Evolutionary conservation across 2,797 vertebrate species (phyloP).

Genomic region (Neosalanx taihuensis): DNA sequence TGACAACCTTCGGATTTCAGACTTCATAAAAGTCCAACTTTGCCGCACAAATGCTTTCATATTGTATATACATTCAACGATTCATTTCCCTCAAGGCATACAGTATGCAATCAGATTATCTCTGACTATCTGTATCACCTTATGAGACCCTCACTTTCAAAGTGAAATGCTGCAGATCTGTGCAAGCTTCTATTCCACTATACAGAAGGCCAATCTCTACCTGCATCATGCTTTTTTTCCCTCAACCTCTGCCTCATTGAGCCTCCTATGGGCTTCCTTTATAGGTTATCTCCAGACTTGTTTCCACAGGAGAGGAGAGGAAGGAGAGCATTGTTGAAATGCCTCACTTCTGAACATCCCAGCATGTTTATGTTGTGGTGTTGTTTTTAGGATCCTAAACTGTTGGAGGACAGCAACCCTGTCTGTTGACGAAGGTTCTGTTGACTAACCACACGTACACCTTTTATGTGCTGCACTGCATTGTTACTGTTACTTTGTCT

Average conservation of each 20-base stretch:
- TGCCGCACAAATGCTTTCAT: background rate
- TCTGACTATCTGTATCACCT: conserved; percentile 18
- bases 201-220: conserved; percentile 18
- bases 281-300: conserved; percentile 71
- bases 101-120: conserved; percentile 14
- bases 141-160: conserved; percentile 20
- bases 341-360: conserved; percentile 4
- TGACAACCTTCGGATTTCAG: conserved; percentile 25
- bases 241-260: conserved; percentile 70
- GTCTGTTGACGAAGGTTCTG: background rate
- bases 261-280: conserved; percentile 73
- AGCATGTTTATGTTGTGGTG: conserved; percentile 17
- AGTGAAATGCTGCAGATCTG: conserved; percentile 18
- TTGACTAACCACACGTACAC: background rate
- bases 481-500: background rate
- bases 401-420: background rate
- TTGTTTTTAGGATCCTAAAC: background rate
- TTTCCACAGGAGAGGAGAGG: conserved; percentile 68
- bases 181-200: conserved; percentile 15
- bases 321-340: conserved; percentile 28
- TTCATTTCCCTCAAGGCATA: conserved; percentile 8
- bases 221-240: conserved; percentile 55
- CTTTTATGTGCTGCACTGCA: background rate
- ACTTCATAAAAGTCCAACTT: background rate
- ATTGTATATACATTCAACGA: background rate